Conservation (phyloP, 2,797 vertebrate species). For the Staurois parvus region DNA sequence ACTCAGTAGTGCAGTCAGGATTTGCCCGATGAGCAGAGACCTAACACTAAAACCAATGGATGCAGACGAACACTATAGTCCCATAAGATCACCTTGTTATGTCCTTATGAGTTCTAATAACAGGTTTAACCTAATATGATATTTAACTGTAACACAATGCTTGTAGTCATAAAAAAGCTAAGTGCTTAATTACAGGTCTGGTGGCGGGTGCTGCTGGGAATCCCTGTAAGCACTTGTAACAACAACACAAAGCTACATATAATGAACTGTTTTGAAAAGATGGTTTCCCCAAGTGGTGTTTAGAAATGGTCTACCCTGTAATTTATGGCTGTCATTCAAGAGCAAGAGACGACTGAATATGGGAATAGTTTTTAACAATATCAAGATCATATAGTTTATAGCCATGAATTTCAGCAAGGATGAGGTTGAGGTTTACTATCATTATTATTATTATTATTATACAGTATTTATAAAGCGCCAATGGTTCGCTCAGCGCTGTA, state of each 20-base stretch:
- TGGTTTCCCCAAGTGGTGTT: slow-evolving; percentile 39
- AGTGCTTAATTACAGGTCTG: slow-evolving; percentile 38
- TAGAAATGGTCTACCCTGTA: slow-evolving; percentile 62
- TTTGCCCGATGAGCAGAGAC: no score
- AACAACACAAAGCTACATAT: slow-evolving; percentile 65
- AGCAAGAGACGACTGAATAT: neutral
- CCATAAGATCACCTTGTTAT: neutral
- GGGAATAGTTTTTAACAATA: neutral
- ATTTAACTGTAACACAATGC: slow-evolving; percentile 9
- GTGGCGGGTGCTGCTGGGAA: neutral
- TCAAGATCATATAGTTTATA: no score
- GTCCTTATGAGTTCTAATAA: neutral
- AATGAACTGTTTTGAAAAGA: slow-evolving; percentile 62
- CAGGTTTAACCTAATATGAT: slow-evolving; percentile 13
- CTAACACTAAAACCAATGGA: no score
- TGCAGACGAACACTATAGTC: no score
- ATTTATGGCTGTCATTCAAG: slow-evolving; percentile 70
- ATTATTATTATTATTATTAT: no score
- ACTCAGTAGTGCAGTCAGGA: no score
- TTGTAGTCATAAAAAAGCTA: slow-evolving; percentile 6
- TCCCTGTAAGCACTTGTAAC: slow-evolving; percentile 16
- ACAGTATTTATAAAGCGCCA: no score
- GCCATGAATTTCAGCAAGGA: neutral
- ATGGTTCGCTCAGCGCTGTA: no score
- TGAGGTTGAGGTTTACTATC: neutral